Base-by-base conservation (phyloP, 2,797 vertebrate genomes). In the Chrysocyon brachyurus region DNA sequence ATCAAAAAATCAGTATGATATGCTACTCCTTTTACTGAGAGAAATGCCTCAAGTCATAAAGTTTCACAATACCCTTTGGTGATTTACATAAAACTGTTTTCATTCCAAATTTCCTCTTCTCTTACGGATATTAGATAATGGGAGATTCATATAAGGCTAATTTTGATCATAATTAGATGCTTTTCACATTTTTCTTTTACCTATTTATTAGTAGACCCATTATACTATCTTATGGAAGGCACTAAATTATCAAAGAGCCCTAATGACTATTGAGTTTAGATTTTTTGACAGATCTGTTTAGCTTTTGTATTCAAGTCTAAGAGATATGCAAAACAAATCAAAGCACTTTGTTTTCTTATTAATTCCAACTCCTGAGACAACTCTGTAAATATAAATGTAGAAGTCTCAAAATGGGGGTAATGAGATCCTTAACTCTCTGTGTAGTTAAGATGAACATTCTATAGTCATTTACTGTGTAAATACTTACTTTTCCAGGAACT, bases 1-100 rank as follows among this genome's bases (percentile, higher is more conserved):
- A 89, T 98, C 97, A 98, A 97, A 98, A 97, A 79, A 96, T 91
- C 19, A 49, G 61, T 95, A 66, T 82, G 68, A 97, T 90, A 82
- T 97, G 52, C 81, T 97, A 75, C 95, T 97, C 90, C 83, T 31
- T 97, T 96, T 83, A 96, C 90, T 94, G 52, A 92, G 75, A 95
- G 96, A 97, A 97, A 98, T 94, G 95, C 75, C 83, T 94, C 72
- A 87, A 92, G 79, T 94, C 52, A 93, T 79, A 91, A 93, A 95
- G 36, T 95, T 90, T 7, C 49, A n/a, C 77, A 94, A 68, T 59
- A 73, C 22, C 70, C n/a, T 90, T n/a, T 66, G 78, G 63, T 73
- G 40, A 75, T 81, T 92, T 78, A 36, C 56, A 97, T 46, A 92
- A 95, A 54, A 33, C 56, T 79, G 5, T 75, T 96, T 57, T 70